These are phyloP conservation scores for Nesidiocoris tenuis DNA, from an alignment of 2,888 invertebrate genomes.

Conservation along the genomic window DNA sequence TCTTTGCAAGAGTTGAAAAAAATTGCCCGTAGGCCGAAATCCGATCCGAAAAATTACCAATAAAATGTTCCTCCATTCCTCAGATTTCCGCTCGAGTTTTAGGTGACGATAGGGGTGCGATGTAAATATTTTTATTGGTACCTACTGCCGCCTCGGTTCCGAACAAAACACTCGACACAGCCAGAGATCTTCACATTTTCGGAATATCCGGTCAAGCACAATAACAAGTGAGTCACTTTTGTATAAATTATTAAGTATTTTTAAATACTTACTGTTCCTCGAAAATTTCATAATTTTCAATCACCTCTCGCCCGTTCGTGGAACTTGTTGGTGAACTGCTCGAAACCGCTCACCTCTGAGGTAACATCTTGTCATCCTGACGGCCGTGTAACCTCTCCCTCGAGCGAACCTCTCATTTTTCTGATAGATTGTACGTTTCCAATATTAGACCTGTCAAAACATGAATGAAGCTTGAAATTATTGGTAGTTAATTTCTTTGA, in stretches of 20 bases:
- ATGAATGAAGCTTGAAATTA: no score
- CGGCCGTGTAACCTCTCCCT: background rate
- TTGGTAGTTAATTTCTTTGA: no score
- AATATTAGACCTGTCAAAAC: background rate
- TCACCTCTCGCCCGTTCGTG: no score
- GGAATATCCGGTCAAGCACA: background rate
- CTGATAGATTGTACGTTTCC: no score
- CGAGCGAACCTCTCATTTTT: background rate
- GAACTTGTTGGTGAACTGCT: no score
- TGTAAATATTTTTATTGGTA: no score
- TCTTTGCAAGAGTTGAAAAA: background rate
- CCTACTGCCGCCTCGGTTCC: background rate
- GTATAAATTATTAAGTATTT: no score
- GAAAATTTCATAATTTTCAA: no score
- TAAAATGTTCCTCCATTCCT: background rate
- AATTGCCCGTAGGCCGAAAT: background rate
- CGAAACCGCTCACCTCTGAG: background rate
- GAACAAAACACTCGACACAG: background rate
- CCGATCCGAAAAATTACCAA: no score
- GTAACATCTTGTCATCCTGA: background rate
- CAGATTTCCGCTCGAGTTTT: background rate
- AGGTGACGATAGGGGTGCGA: background rate
- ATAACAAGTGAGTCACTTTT: background rate
- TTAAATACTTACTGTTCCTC: no score
- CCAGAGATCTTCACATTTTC: background rate